Evolutionary conservation across 2,888 invertebrate species (phyloP).

Genomic region (Caenorhabditis zanzibari): DNA sequence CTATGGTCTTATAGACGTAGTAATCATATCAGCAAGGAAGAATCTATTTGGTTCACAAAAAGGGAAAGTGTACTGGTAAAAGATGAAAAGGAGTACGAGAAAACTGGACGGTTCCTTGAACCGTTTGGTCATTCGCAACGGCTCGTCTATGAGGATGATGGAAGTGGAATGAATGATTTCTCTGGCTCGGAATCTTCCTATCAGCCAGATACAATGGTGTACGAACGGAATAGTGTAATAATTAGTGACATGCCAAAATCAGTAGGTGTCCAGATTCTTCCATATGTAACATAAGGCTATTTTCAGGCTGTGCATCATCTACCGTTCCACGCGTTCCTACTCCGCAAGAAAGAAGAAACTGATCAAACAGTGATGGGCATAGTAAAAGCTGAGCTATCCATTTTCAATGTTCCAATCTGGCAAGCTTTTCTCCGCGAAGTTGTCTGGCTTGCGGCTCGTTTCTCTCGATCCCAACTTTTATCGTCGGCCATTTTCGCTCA

Average conservation of each 20-base stretch:
- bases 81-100: constrained; percentile 55
- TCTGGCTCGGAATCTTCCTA: neutral
- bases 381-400: constrained; percentile 70
- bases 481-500: constrained; percentile 65
- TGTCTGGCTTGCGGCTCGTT: constrained; percentile 54
- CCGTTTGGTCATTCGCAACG: constrained; percentile 44
- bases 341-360: constrained; percentile 60
- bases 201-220: constrained; percentile 43
- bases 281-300: neutral
- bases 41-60: constrained; percentile 62
- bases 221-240: constrained; percentile 59
- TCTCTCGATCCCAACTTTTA: constrained; percentile 67
- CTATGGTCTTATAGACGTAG: constrained; percentile 51
- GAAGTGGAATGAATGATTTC: constrained; percentile 7
- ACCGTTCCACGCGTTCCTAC: constrained; percentile 70
- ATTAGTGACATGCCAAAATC: constrained; percentile 52
- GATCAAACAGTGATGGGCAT: constrained; percentile 66
- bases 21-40: constrained; percentile 61
- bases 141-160: constrained; percentile 37
- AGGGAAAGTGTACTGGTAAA: constrained; percentile 42
- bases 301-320: constrained; percentile 48
- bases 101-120: constrained; percentile 12
- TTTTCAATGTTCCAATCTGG: constrained; percentile 72
- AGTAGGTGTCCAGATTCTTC: neutral
- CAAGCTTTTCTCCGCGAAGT: constrained; percentile 52